These are phyloP conservation scores for Paralinhomoeus sp. DNA, from an alignment of 2,888 invertebrate species.

Conservation along the genomic window DNA sequence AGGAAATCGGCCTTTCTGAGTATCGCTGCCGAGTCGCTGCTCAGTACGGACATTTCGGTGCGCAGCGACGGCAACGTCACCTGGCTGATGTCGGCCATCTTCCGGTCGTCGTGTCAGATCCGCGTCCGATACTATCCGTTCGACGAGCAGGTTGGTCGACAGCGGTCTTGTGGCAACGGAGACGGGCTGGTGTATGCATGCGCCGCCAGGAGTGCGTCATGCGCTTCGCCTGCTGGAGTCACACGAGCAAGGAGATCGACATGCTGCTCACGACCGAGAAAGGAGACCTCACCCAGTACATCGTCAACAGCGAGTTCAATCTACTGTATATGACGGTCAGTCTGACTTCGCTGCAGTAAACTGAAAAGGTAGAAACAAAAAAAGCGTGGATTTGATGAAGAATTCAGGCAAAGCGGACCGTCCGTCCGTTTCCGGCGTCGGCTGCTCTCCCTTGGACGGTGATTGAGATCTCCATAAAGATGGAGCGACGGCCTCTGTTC, in stretches of 20 bases:
- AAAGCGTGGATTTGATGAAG: no score
- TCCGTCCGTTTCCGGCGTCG: no score
- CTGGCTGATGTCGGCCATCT: constrained; percentile 36
- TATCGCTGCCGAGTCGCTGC: no score
- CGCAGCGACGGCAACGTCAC: constrained; percentile 34
- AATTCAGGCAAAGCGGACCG: constrained; percentile 2
- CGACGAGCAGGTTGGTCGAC: constrained; percentile 29
- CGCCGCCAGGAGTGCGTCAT: constrained; percentile 31
- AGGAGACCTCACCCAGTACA: constrained; percentile 65
- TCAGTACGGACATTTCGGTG: constrained; percentile 32
- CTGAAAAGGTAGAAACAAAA: constrained; percentile 32
- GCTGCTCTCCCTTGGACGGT: no score
- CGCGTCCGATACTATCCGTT: constrained; percentile 37
- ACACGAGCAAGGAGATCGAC: constrained; percentile 34
- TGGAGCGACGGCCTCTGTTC: constrained; percentile 34
- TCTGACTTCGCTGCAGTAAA: no score
- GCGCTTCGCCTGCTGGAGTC: constrained; percentile 37
- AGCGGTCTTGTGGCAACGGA: background rate
- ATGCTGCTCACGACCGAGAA: constrained; percentile 50
- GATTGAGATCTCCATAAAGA: constrained; percentile 32
- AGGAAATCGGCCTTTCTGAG: no score
- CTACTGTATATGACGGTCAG: constrained; percentile 32
- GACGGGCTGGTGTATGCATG: background rate
- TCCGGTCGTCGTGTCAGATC: constrained; percentile 34
- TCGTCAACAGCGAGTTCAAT: constrained; percentile 72